A percentile compares a stretch with the other conserved stretches of the same genome.
These are phyloP conservation scores for Dolichotis patagonum DNA, from an alignment of 2,113 vertebrate genomes.

Conservation along the genomic window DNA sequence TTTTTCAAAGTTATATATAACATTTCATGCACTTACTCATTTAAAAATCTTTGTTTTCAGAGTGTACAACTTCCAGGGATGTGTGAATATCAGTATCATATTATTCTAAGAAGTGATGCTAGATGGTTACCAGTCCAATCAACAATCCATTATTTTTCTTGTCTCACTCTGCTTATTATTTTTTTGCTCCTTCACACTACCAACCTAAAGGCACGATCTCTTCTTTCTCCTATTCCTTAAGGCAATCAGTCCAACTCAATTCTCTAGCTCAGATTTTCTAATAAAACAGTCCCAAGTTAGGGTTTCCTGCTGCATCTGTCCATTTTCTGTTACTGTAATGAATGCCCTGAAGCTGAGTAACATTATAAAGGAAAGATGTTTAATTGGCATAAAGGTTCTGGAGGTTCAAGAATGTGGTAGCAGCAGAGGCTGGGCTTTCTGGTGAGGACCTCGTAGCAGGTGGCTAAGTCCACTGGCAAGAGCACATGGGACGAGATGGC, in stretches of 20 bases:
- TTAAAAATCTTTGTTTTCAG: not conserved
- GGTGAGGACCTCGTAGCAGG: not conserved
- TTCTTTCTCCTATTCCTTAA: not conserved
- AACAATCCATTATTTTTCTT: not conserved
- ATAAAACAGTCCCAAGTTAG: not conserved
- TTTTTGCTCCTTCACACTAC: not conserved
- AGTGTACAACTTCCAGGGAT: not conserved
- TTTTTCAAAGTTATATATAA: not conserved
- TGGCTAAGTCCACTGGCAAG: not conserved
- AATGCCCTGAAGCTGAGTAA: not conserved
- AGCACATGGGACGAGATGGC: not conserved
- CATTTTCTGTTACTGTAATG: not conserved
- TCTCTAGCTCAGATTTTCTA: not conserved
- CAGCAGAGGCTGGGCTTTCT: not conserved
- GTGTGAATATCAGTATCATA: not conserved
- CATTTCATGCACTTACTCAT: slow-evolving; percentile 9
- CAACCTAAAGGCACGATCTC: not conserved
- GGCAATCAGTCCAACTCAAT: not conserved
- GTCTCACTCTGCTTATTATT: not conserved
- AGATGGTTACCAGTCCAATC: not conserved
- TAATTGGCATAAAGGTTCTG: not conserved
- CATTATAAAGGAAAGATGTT: not conserved
- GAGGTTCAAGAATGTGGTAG: not conserved
- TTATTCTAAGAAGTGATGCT: slow-evolving; percentile 20
- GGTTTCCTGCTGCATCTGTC: not conserved